Conservation (phyloP, 23 tunicate species). For the Corella eumyota region DNA sequence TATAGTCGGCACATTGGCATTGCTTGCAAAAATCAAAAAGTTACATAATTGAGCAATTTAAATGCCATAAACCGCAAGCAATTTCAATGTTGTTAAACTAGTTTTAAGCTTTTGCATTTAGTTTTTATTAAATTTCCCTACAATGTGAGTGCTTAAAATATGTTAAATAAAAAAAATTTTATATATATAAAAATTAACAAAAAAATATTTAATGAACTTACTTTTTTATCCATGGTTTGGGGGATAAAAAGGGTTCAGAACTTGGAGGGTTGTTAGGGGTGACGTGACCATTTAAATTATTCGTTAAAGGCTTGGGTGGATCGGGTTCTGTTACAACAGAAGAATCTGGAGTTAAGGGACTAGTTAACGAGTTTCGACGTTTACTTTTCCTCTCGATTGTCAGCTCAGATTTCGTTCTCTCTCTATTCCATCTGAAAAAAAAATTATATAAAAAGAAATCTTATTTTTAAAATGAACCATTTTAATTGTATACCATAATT, state of each 20-base stretch:
- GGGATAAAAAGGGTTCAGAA: slow-evolving; percentile 51
- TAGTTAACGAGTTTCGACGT: slow-evolving; percentile 37
- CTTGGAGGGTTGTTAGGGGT: not conserved
- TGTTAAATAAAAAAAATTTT: no score
- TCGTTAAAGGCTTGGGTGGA: not conserved
- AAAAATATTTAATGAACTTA: no score
- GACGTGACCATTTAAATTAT: not conserved
- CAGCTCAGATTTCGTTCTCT: slow-evolving; percentile 68
- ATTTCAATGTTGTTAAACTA: no score
- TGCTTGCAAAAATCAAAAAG: no score
- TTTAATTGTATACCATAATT: no score
- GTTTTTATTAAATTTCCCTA: no score
- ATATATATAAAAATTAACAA: no score
- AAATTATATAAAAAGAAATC: not conserved
- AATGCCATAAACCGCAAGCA: no score
- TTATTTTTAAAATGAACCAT: not conserved
- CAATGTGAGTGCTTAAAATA: no score
- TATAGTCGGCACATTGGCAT: no score
- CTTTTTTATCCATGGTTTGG: slow-evolving; percentile 83
- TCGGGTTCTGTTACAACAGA: slow-evolving; percentile 4
- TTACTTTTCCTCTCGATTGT: slow-evolving; percentile 58
- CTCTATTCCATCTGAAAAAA: slow-evolving; percentile 78
- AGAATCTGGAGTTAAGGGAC: slow-evolving; percentile 5
- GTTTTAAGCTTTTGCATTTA: no score
- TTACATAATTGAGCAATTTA: no score